Base-by-base conservation (phyloP, 1,140 invertebrate genomes). In the Goniozus legneri region DNA sequence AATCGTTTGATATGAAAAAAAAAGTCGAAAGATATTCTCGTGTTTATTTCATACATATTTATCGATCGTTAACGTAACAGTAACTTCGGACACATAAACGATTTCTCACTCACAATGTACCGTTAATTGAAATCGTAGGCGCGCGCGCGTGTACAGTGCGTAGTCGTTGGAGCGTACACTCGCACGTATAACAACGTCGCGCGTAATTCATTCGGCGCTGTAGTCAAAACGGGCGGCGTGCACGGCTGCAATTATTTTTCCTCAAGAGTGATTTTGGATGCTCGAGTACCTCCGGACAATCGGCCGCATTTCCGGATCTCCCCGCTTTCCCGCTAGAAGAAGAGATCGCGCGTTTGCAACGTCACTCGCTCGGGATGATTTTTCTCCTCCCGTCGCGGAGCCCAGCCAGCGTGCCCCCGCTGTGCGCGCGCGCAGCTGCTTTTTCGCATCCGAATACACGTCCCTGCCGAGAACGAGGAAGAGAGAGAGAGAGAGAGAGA, bases 281-380 rank as follows among this genome's bases (percentile, higher is more conserved):
- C 61, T 61, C 54, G 56, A 67, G 56, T 67, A 69, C 60, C 56
- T 66, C 58, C 56, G 66, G 60, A 70, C 66, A 70, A 70, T 69
- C 54, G 56, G 13, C 19, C 2, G 42, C 38, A 36, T 48, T 22
- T 10, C 33, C n/a, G 27, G 10, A 27, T 27, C 24, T 27, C 24
- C 15, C 20, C 20, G 15, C 7, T 8, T n/a, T 12, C 15, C 16
- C 12, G 12, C 16, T 19, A 2, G 37, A 19, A 12, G 37, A 21
- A 39, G 3, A 20, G 21, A 12, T n/a, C n/a, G n/a, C n/a, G n/a
- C n/a, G n/a, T n/a, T n/a, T n/a, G n/a, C n/a, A n/a, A n/a, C n/a
- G n/a, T n/a, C n/a, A n/a, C n/a, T n/a, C n/a, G n/a, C n/a, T n/a
- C n/a, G n/a, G n/a, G n/a, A n/a, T n/a, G n/a, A n/a, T n/a, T n/a